phyloP scores from a whole-genome alignment of 2,113 vertebrate species.

The Oncorhynchus clarkii region DNA sequence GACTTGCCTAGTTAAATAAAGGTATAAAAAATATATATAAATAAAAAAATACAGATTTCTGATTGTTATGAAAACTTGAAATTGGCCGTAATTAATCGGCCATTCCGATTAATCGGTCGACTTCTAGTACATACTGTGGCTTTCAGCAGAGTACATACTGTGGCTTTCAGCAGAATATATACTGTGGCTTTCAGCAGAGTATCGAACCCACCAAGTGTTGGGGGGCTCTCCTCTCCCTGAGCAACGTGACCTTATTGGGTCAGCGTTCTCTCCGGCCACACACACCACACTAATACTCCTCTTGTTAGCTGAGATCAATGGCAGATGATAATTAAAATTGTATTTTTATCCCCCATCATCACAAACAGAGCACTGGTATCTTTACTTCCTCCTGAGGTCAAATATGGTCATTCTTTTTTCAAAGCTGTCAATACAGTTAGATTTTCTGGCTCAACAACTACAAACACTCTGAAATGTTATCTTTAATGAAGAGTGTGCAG shows the following conservation, averaged over 20 bases:
- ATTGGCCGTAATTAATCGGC: too few relatives aligned
- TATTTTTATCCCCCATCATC: conserved; percentile 8
- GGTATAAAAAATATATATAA: too few relatives aligned
- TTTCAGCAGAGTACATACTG: too few relatives aligned
- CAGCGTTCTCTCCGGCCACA: conserved; percentile 1
- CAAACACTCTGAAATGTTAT: neutral
- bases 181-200: neutral
- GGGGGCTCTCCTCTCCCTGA: neutral
- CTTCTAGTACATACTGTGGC: neutral
- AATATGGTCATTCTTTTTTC: neutral
- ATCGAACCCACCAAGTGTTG: neutral
- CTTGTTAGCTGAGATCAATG: conserved; percentile 10
- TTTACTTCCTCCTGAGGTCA: neutral
- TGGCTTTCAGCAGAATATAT: too few relatives aligned
- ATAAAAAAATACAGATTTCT: too few relatives aligned
- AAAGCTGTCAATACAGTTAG: neutral
- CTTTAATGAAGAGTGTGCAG: neutral
- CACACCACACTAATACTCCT: neutral
- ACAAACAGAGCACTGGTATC: neutral
- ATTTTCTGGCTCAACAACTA: conserved; percentile 4
- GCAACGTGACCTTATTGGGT: neutral
- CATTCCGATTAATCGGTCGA: too few relatives aligned
- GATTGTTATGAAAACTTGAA: too few relatives aligned
- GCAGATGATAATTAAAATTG: conserved; percentile 21
- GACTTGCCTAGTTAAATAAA: too few relatives aligned